A percentile compares a stretch with the other conserved stretches of the same genome.
Conservation (phyloP, 2,888 invertebrate genomes). For the Epistrophella euchroma region DNA sequence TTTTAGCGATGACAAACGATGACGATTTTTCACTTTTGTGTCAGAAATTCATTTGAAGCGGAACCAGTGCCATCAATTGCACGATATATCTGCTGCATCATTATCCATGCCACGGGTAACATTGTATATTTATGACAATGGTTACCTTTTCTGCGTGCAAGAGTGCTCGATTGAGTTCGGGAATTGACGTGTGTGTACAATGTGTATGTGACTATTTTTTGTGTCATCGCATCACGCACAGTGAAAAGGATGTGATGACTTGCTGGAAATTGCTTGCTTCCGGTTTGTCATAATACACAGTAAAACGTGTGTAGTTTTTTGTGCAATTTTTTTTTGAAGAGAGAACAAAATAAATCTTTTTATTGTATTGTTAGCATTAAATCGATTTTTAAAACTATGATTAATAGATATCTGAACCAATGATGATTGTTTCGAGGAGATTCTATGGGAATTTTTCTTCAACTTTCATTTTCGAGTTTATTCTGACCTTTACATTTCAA, state of each 20-base stretch:
- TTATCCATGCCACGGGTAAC: conserved; percentile 51
- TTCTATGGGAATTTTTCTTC: background rate
- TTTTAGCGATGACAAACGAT: conserved; percentile 71
- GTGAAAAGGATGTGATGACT: conserved; percentile 59
- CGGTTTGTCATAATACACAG: conserved; percentile 43
- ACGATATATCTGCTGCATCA: conserved; percentile 53
- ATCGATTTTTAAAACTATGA: conserved; percentile 16
- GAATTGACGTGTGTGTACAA: conserved; percentile 53
- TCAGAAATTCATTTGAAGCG: conserved; percentile 74
- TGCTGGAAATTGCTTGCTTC: conserved; percentile 67
- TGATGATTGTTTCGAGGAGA: background rate
- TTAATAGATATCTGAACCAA: background rate
- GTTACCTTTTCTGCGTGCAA: conserved; percentile 73
- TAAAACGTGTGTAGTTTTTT: conserved; percentile 36
- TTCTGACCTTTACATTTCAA: too few relatives aligned
- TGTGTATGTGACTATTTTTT: conserved; percentile 16
- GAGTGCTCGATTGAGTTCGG: conserved; percentile 59
- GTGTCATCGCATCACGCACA: conserved; percentile 11
- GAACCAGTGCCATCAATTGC: conserved; percentile 63
- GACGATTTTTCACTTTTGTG: conserved; percentile 74
- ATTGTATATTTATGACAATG: conserved; percentile 54
- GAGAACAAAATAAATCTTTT: background rate
- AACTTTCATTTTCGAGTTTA: background rate
- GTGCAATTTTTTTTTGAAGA: background rate
- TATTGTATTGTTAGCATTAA: background rate